Evolutionary conservation across 2,113 vertebrate species (phyloP).

Genomic region (Barnardius zonarius): DNA sequence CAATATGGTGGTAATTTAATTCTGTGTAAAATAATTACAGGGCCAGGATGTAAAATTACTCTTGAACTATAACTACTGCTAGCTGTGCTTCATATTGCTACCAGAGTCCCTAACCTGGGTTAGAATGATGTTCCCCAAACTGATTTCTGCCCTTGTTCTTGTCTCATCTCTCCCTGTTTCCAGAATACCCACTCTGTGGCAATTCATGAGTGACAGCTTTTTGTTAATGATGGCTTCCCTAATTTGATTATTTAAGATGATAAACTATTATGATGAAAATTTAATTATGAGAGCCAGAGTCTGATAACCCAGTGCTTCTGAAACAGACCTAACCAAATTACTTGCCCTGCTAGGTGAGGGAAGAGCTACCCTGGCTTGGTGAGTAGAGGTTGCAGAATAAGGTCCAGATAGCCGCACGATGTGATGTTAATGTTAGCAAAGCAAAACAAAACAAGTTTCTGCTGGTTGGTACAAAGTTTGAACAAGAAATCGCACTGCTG

Average conservation of each 20-base stretch:
- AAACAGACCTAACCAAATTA: background rate
- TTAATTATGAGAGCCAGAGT: background rate
- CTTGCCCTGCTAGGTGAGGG: background rate
- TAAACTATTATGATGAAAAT: background rate
- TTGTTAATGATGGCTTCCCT: background rate
- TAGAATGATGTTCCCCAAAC: background rate
- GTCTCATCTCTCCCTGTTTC: background rate
- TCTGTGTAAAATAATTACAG: constrained; percentile 43
- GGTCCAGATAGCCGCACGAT: background rate
- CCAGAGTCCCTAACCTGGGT: background rate
- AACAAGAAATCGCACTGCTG: accelerated
- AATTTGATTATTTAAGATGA: background rate
- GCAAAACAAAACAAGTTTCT: background rate
- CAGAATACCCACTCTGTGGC: background rate
- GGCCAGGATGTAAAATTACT: background rate
- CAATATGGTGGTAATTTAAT: background rate
- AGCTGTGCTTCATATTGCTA: background rate
- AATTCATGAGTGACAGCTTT: background rate
- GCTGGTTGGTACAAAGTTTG: background rate
- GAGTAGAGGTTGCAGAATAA: background rate
- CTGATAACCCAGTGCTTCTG: background rate
- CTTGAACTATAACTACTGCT: constrained; percentile 10
- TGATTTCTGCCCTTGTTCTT: background rate
- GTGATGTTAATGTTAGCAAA: background rate
- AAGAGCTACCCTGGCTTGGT: background rate